These are phyloP conservation scores for Microcebus ravelobensis DNA, from an alignment of 2,113 vertebrate species.

Conservation along the genomic window DNA sequence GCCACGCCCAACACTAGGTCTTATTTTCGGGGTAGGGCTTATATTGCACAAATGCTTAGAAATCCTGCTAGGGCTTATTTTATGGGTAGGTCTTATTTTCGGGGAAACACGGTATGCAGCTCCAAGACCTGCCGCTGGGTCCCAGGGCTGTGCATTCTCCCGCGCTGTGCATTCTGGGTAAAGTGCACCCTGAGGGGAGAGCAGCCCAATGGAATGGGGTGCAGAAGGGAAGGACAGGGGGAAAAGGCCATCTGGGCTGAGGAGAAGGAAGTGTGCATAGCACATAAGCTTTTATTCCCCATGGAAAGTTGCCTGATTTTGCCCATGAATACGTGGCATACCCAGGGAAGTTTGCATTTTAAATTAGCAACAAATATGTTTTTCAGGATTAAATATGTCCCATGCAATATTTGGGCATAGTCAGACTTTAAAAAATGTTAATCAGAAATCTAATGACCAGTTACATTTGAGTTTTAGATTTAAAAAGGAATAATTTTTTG, in stretches of 20 bases:
- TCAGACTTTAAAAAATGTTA: not conserved
- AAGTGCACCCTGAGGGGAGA: accelerated
- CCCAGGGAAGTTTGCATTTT: not conserved
- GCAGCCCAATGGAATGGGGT: accelerated
- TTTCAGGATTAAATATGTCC: not conserved
- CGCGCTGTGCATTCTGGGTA: too few relatives aligned
- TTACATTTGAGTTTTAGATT: not conserved
- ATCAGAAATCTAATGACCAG: not conserved
- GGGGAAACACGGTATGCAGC: accelerated
- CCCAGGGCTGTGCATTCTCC: too few relatives aligned
- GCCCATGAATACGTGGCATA: not conserved
- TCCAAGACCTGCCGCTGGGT: not conserved
- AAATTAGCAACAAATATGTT: not conserved
- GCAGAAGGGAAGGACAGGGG: not conserved
- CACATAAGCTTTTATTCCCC: accelerated
- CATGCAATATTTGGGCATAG: not conserved
- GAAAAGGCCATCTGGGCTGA: not conserved
- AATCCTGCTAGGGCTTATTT: too few relatives aligned
- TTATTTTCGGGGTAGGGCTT: too few relatives aligned
- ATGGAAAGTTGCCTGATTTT: not conserved
- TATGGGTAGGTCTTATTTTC: too few relatives aligned
- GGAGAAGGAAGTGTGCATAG: accelerated
- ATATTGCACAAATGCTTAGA: too few relatives aligned
- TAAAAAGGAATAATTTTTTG: not conserved
- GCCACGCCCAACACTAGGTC: too few relatives aligned